Conservation (phyloP, 2,113 vertebrate species). For the Prunella himalayana region DNA sequence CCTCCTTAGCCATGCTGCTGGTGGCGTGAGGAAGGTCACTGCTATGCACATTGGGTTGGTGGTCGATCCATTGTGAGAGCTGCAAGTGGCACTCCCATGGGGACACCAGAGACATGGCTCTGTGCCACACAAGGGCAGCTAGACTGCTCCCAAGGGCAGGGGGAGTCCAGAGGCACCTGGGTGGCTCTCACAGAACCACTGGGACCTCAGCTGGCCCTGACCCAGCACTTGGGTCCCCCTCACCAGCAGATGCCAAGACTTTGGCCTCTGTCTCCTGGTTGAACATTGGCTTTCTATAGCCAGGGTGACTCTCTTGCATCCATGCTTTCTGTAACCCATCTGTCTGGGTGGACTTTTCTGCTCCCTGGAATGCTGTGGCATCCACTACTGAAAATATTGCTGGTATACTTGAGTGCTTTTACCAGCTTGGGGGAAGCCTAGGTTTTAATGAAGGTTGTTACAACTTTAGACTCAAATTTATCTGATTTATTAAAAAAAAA, state of each 20-base stretch:
- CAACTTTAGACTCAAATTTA: not conserved
- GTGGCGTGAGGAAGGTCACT: not conserved
- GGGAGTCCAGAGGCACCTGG: not conserved
- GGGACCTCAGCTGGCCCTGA: not conserved
- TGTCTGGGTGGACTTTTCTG: not conserved
- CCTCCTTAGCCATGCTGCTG: not conserved
- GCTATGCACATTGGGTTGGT: fast-evolving
- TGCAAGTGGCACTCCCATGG: not conserved
- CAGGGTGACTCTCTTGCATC: not conserved
- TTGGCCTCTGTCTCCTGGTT: not conserved
- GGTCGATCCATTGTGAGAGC: not conserved
- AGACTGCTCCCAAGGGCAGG: fast-evolving
- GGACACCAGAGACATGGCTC: not conserved
- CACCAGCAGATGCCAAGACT: not conserved
- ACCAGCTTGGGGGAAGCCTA: not conserved
- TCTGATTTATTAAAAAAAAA: not conserved
- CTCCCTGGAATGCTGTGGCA: not conserved
- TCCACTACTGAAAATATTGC: not conserved
- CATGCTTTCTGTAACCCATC: not conserved
- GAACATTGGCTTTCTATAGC: not conserved
- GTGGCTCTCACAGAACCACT: fast-evolving
- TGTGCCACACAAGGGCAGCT: not conserved
- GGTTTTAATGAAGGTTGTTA: not conserved
- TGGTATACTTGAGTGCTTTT: not conserved
- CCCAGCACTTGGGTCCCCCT: fast-evolving